Base-by-base conservation (phyloP, 2,113 vertebrate genomes). In the Ageneiosus marmoratus region DNA sequence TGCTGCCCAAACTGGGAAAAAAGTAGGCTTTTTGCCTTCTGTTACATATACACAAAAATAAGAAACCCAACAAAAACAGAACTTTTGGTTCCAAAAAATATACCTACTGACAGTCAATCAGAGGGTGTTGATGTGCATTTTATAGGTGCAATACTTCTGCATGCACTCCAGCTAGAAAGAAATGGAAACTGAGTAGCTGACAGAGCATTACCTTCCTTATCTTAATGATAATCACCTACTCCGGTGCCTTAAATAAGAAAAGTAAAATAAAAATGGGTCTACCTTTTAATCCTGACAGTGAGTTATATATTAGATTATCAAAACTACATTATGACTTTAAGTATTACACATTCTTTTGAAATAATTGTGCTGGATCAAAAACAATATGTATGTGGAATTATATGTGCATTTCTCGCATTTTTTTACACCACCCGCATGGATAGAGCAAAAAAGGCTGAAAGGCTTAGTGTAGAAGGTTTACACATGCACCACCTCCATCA, bases 401-500 rank as follows among this genome's bases (percentile, higher is more conserved):
- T 62, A 5, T 27, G 29, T 50, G 55, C 37, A 63, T 51, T 41
- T 51, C 12, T 53, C n/a, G 51, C 72, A 41, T 37, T 24, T 32
- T 37, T 53, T 53, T 24, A 46, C 2, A 46, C 18, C 69, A 50
- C 29, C 56, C 53, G 27, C 60, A 50, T 51, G 46, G 20, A 12
- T 51, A 67, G 24, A 20, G 27, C 4, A 32, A 32, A 24, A 63
- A 79, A 41, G 24, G 55, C 16, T 60, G 55, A 76, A 75, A 76
- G 34, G 63, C n/a, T 72, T 78, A 60, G 41, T 2, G 22, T 27
- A 84, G 78, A 72, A 44, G 75, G 27, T 41, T 70, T 79, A 50
- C 82, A 83, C 34, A 22, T 83, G 72, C 50, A 50, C 50, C 34
- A 70, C 53, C 75, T 55, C 62, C 24, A 34, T 34, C 65, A 77